Conservation (phyloP, 2,113 vertebrate genomes). For the Neodontobutis hainanensis region DNA sequence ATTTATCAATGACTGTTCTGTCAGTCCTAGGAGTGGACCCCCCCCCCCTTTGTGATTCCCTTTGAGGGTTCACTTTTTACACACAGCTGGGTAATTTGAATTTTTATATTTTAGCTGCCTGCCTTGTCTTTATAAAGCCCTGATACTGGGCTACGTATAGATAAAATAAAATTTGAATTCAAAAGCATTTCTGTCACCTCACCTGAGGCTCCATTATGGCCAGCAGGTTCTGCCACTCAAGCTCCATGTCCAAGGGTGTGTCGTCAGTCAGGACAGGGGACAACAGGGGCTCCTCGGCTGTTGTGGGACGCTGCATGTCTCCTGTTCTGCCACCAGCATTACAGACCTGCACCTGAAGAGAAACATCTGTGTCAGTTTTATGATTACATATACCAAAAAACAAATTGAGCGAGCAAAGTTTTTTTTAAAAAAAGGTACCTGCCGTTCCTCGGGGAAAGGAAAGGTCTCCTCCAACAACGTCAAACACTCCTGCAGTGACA, state of each 20-base stretch:
- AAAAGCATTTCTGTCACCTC: neutral
- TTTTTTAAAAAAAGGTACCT: conserved; percentile 70
- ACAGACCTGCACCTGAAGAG: conserved; percentile 51
- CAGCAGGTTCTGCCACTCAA: conserved; percentile 95
- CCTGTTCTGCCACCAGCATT: conserved; percentile 61
- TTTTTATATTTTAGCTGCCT: no score
- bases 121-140: neutral
- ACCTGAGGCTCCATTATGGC: conserved; percentile 94
- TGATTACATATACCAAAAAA: no score
- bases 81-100: no score
- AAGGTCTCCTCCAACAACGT: conserved; percentile 87
- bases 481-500: conserved; percentile 88
- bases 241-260: conserved; percentile 85
- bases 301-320: conserved; percentile 52
- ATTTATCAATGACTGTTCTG: no score
- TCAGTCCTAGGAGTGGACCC: no score
- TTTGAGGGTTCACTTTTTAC: no score
- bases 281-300: conserved; percentile 65
- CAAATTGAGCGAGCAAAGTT: neutral
- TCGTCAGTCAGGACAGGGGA: conserved; percentile 78
- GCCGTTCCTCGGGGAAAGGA: conserved; percentile 78
- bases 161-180: no score
- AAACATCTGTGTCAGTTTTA: neutral
- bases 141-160: no score
- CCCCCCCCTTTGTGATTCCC: no score